These are phyloP conservation scores for Sialia sialis DNA, from an alignment of 2,113 vertebrate species.

Conservation along the genomic window DNA sequence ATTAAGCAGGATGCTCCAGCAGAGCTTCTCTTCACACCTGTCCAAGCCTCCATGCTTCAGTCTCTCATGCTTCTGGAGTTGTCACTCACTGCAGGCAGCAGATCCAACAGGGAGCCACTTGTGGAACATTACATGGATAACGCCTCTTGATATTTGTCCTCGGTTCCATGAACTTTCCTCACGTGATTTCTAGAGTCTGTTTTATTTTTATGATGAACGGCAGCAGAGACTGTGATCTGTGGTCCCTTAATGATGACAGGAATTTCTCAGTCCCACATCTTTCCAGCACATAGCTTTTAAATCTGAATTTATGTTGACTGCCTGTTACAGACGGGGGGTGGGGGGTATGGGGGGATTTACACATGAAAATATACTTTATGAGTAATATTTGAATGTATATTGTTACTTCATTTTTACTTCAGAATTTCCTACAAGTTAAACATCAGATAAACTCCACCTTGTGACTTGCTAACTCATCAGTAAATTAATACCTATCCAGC, in stretches of 20 bases:
- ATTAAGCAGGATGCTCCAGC: background rate
- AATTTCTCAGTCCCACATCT: background rate
- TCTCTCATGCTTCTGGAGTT: background rate
- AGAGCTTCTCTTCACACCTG: background rate
- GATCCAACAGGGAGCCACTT: background rate
- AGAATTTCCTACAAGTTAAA: background rate
- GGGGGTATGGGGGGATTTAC: too few relatives aligned
- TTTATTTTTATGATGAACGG: background rate
- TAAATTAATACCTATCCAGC: background rate
- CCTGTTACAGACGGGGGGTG: background rate
- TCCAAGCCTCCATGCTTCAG: background rate
- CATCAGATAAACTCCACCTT: background rate
- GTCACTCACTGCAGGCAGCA: accelerated
- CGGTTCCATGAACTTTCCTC: background rate
- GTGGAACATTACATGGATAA: background rate
- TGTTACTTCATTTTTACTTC: background rate
- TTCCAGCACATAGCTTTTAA: background rate
- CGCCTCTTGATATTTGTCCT: background rate
- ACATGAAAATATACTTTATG: background rate
- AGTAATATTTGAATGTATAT: background rate
- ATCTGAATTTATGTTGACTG: background rate
- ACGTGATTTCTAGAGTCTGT: background rate
- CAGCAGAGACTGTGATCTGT: background rate
- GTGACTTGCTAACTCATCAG: background rate
- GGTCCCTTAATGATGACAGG: background rate